Base-by-base conservation (phyloP, 2,888 invertebrate species). In the Empis livida region DNA sequence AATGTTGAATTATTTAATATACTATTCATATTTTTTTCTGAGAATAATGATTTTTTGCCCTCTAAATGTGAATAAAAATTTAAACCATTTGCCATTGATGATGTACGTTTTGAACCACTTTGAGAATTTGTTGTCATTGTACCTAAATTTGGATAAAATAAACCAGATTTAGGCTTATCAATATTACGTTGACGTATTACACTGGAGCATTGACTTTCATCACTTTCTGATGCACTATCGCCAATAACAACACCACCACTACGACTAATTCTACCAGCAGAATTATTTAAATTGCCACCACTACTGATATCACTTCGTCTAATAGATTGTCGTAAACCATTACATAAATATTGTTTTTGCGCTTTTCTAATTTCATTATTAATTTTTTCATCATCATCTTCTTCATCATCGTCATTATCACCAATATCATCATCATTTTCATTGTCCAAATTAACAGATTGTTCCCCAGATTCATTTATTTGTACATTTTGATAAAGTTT, bases 61-160 rank as follows among this genome's bases (percentile, higher is more conserved):
- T 65, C 66, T 41, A 70, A 56, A 54, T 70, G 68, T 6, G 62
- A 57, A 50, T 61, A 63, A 46, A 69, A 70, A 51, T 64, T 63
- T 43, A 63, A 54, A 31, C 60, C 59, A 49, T 58, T 58, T 3
- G 58, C 59, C 35, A 57, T 51, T 10, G 59, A 58, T n/a, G 60
- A 54, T 5, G 56, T 56, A 10, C 59, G 57, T 23, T 59, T 53
- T 16, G 56, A 55, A 32, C 56, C 55, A 37, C 52, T 56, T 39
- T 51, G 53, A 11, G 47, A 43, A 49, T 51, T 54, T 41, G 42
- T 44, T 8, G 55, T 55, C 48, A 55, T 52, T 13, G 17, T 17
- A 38, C 13, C 30, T 30, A 15, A 15, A 44, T 52, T 49, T 30
- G 49, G 44, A 16, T 57, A 60, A 35, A 56, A 54, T 41, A 58